Evolutionary conservation across 1,140 invertebrate genomes (phyloP), one percentile per base, ranked within the genome.

Genomic region (Listronotus bonariensis): DNA sequence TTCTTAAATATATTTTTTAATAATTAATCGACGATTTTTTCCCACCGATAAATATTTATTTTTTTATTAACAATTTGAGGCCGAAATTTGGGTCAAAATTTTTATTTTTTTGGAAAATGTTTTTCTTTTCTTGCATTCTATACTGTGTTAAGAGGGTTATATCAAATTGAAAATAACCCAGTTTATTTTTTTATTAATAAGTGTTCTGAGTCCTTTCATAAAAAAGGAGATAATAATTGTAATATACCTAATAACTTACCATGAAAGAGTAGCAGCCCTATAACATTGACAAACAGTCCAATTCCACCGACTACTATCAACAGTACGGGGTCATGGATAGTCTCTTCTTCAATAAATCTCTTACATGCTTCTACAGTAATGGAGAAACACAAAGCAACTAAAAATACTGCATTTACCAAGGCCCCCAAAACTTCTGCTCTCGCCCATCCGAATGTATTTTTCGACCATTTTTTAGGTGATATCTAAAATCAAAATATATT

Each of bases 391-490:
- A 97, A 79, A 10, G 94, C 93, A n/a, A 93, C 91, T 41, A 96
- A 84, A 78, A 97, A 97, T 20, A 96, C 92, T 3, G 93, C 92
- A 80, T 96, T 96, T 0, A 96, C 91, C 46, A 96, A 80, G 1
- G 93, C 92, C n/a, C 94, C 94, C n/a, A 97, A 78, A 0, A 97
- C 92, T 81, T 96, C 93, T 0, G 93, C 92, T 70, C 94, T 84
- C 1, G 93, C 93, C 93, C 93, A 97, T 7, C 94, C 94, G 76
- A 96, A 97, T 5, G 94, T 96, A 77, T 96, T 96, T 80, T 95
- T 96, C 5, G 92, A 92, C 91, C 93, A 96, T 83, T 94, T 94
- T 79, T 94, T 94, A 70, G 93, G 92, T 58, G 93, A 94, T 92
- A 96, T 95, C 92, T 95, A 79, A 17, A 82, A 80, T 66, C 3